Evolutionary conservation across 1,140 invertebrate species (phyloP), one percentile per base, ranked within the genome.

Genomic region (Ganaspis sp.): DNA sequence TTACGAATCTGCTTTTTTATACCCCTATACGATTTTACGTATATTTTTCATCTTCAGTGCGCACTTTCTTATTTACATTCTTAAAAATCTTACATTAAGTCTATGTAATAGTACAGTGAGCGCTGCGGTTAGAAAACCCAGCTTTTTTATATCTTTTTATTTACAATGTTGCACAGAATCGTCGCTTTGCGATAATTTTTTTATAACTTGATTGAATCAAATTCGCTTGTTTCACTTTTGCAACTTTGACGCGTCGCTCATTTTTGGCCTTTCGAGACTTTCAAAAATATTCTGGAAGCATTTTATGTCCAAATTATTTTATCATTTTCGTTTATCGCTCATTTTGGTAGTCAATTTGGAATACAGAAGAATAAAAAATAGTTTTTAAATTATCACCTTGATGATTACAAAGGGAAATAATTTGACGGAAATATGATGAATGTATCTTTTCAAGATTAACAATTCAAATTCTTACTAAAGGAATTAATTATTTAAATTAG

Each of bases 1-100:
- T 21, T 69, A 17, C 38, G 21, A 40, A 34, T 45, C n/a, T 19
- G 4, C 17, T 53, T 19, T 49, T 38, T 11, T 12, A 15, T 64
- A 42, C 9, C 64, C 69, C 9, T 53, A 40, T 79, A 79, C 75
- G 76, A 21, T 49, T 69, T 73, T 40, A 70, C 38, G 40, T 42
- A 69, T 64, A 26, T 15, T 38, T 23, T 71, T 37, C 53, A 19
- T 45, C 8, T 71, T 42, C 70, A 70, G 72, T 64, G 23, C 58
- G 58, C 58, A 64, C 17, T 49, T 49, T 15, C 12, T 64, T 64
- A 64, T 64, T 64, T 64, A 64, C 58, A 64, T 64, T 64, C 45
- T 64, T 64, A 34, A 29, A 64, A 64, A 64, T 64, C 58, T 34
- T 64, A 64, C 15, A 26, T 26, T 64, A 64, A 29, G 4, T 29